Conservation (phyloP, 2,888 invertebrate species). For the Caenorhabditis afra region DNA sequence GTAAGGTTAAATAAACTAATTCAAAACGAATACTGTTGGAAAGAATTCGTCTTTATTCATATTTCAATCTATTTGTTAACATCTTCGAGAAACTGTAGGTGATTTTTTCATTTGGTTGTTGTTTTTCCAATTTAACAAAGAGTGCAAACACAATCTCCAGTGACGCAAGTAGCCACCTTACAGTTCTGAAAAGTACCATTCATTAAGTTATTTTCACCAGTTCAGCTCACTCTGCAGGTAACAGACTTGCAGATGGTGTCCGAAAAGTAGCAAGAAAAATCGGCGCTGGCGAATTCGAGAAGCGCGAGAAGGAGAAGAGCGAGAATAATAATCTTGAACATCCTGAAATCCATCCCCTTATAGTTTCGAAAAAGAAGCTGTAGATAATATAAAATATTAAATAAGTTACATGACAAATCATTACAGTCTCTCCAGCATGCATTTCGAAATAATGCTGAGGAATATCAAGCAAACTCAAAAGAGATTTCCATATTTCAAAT, state of each 20-base stretch:
- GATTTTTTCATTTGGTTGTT: no score
- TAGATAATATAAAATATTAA: neutral
- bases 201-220: neutral
- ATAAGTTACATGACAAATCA: no score
- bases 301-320: conserved; percentile 59
- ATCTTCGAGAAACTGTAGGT: no score
- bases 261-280: conserved; percentile 69
- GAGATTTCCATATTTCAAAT: no score
- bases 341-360: conserved; percentile 14
- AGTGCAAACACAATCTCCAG: conserved; percentile 69
- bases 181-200: conserved; percentile 60
- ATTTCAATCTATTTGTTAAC: no score
- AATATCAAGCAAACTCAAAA: no score
- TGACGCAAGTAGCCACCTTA: conserved; percentile 68
- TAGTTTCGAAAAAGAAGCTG: neutral
- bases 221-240: conserved; percentile 67
- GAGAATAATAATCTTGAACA: conserved; percentile 52
- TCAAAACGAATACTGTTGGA: no score
- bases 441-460: no score
- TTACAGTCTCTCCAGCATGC: no score
- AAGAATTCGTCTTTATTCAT: no score
- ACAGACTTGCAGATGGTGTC: conserved; percentile 66
- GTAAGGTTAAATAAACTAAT: no score
- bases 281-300: conserved; percentile 62
- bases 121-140: conserved; percentile 46